Conservation (phyloP, 1,140 invertebrate genomes). For the Glomeris maerens region DNA sequence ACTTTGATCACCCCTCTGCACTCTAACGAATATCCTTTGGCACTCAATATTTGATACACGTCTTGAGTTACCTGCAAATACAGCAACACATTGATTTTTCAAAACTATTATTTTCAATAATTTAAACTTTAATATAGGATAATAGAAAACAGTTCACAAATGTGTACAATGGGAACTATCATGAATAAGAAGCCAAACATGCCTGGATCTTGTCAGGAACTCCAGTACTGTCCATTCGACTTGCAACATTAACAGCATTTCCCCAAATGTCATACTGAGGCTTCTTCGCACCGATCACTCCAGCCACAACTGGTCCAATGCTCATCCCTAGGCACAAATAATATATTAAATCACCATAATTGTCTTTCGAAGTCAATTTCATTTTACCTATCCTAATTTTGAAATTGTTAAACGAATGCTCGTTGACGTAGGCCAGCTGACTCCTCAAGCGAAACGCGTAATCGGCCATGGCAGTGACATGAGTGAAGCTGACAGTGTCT, state of each 20-base stretch:
- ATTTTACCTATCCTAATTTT: conserved; percentile 70
- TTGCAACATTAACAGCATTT: conserved; percentile 86
- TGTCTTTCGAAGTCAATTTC: background rate
- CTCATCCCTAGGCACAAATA: conserved; percentile 57
- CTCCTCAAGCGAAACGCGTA: conserved; percentile 72
- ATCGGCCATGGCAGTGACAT: conserved; percentile 79
- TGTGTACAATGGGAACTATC: no score
- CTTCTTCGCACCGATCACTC: conserved; percentile 85
- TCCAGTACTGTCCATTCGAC: conserved; percentile 74
- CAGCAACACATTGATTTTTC: no score
- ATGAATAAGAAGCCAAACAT: no score
- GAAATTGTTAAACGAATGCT: conserved; percentile 95
- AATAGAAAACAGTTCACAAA: no score
- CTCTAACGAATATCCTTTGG: conserved; percentile 55
- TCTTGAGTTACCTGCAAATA: conserved; percentile 63
- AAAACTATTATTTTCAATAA: no score
- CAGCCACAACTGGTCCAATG: conserved; percentile 85
- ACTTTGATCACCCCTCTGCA: conserved; percentile 73
- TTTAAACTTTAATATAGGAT: no score
- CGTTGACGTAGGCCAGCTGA: conserved; percentile 79
- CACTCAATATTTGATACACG: conserved; percentile 57
- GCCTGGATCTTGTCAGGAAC: conserved; percentile 67
- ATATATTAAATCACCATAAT: conserved; percentile 1
- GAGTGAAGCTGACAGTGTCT: conserved; percentile 56
- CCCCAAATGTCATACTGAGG: conserved; percentile 88